Base-by-base conservation (phyloP, 2,113 vertebrate species). In the Todiramphus chloris region DNA sequence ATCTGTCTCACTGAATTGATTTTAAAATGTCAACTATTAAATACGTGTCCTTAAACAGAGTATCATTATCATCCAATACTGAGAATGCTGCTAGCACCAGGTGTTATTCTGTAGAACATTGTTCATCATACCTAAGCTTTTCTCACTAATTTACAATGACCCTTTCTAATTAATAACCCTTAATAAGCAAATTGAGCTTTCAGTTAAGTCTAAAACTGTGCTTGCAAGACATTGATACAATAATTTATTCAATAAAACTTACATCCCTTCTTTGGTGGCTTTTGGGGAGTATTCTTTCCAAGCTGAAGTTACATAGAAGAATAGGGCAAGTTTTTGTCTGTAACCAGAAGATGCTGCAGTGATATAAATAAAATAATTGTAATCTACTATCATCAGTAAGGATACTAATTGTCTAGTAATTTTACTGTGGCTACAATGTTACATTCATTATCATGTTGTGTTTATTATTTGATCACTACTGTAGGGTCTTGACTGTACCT, bases 381-480 rank as follows among this genome's bases (percentile, higher is more conserved):
- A 75, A 78, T 27, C 6, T 56, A 18, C 14, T 66, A 46, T 50
- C 12, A 64, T 79, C 16, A 41, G 1, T 53, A 75, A 70, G 3
- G 8, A 55, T 64, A 44, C 16, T 44, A 64, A 75, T 5, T 59
- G 2, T 10, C 10, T 62, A 24, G 12, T 21, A 69, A 55, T 90
- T 79, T 63, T 83, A 14, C 24, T 63, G 21, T 59, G 18, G 13
- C 11, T 44, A 37, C 43, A 46, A 16, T 30, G 3, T 56, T 51
- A 17, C 0, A 2, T 21, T 30, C 24, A 44, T 6, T 66, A 10
- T 0, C 2, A 53, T 28, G 7, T 16, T 51, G 25, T 69, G 74
- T 70, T 72, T 58, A 43, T 55, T 74, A 82, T 89, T 60, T 41
- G 10, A 43, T 56, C 33, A 60, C 4, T 77, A 3, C 9, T 53